Conservation (phyloP, 2,888 invertebrate genomes). For the Anagyrus pseudococci region DNA sequence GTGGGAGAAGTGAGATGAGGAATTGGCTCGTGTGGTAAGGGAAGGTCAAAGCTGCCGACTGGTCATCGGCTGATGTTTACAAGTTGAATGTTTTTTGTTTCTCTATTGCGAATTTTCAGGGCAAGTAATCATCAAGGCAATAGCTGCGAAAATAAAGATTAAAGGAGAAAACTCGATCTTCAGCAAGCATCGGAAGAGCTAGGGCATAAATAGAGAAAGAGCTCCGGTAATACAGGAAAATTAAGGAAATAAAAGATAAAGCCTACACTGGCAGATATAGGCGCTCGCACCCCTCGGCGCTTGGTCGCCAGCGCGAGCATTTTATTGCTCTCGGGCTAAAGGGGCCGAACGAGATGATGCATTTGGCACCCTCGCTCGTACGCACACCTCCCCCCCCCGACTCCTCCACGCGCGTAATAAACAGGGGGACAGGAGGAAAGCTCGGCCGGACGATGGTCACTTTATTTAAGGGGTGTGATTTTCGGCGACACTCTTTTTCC, state of each 20-base stretch:
- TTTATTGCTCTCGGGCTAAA: constrained; percentile 44
- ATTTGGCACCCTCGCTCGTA: constrained; percentile 27
- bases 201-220: constrained; percentile 29
- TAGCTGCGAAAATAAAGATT: too few relatives aligned
- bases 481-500: constrained; percentile 42
- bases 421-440: neutral
- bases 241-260: constrained; percentile 37
- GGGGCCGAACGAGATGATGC: constrained; percentile 30
- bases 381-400: neutral
- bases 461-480: constrained; percentile 49
- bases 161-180: neutral
- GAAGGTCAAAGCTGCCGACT: neutral
- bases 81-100: neutral
- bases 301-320: constrained; percentile 21
- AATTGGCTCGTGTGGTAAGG: neutral
- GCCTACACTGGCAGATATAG: neutral
- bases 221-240: constrained; percentile 28
- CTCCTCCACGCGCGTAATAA: too few relatives aligned
- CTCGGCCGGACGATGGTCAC: constrained; percentile 35
- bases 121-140: too few relatives aligned
- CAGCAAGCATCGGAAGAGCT: constrained; percentile 7
- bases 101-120: neutral
- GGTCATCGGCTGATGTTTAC: too few relatives aligned
- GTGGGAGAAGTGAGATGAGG: neutral
- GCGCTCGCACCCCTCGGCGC: too few relatives aligned